Percentiles rank a stretch among this genome's conserved stretches.
phyloP scores from a whole-genome alignment of 2,113 vertebrate species.

The Megaceryle maxima region DNA sequence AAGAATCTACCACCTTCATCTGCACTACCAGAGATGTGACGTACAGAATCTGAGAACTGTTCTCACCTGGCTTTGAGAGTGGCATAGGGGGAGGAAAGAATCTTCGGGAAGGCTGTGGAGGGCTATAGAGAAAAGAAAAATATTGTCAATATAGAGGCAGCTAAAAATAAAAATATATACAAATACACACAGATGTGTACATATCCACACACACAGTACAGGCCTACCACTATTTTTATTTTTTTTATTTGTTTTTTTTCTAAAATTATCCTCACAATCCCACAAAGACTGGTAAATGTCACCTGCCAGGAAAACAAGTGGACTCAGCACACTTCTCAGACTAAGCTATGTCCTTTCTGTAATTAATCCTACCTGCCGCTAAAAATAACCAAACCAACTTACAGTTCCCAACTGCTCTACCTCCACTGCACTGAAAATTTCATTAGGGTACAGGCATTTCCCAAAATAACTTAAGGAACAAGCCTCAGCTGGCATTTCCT shows the following conservation, averaged over 20 bases:
- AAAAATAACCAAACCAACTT: not conserved
- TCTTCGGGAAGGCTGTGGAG: conserved; percentile 86
- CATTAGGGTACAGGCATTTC: not conserved
- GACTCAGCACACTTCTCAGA: not conserved
- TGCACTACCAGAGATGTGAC: not conserved
- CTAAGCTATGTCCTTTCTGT: not conserved
- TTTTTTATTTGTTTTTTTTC: fast-evolving
- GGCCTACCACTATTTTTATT: not conserved
- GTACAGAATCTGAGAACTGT: not conserved
- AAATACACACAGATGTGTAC: not conserved
- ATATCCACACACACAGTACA: not conserved
- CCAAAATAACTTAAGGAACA: not conserved
- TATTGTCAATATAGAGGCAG: not conserved
- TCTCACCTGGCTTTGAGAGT: conserved; percentile 94
- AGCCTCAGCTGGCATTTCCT: not conserved
- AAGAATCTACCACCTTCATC: not conserved
- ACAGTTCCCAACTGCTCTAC: not conserved
- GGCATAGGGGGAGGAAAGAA: conserved; percentile 98
- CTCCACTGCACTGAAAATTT: not conserved
- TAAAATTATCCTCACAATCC: not conserved
- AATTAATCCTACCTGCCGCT: not conserved
- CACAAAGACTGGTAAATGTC: not conserved
- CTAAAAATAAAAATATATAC: not conserved
- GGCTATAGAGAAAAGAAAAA: conserved; percentile 73
- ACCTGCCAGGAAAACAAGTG: not conserved